Conservation (phyloP, 2,113 vertebrate genomes). For the Seriola rivoliana region DNA sequence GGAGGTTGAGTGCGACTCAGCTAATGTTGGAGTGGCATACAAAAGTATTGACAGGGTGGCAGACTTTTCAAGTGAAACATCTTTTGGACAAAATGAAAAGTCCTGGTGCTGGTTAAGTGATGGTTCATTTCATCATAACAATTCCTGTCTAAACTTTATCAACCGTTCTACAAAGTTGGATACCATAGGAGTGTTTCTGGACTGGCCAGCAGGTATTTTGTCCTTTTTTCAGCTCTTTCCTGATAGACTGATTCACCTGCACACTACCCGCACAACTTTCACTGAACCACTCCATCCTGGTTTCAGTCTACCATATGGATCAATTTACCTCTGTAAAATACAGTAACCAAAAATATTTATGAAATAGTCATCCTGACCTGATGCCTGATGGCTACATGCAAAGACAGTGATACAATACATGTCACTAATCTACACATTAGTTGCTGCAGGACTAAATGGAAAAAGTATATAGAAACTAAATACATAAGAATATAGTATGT, state of each 20-base stretch:
- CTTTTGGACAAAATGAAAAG: constrained; percentile 15
- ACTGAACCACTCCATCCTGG: constrained; percentile 46
- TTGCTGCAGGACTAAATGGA: too few relatives aligned
- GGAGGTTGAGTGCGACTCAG: constrained; percentile 3
- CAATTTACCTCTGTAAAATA: constrained; percentile 4
- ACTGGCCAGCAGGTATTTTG: constrained; percentile 54
- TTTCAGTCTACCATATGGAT: fast-evolving
- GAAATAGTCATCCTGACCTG: background rate
- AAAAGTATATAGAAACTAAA: too few relatives aligned
- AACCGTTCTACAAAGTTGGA: fast-evolving
- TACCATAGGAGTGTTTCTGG: constrained; percentile 46
- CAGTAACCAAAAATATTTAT: background rate
- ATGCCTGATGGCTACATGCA: too few relatives aligned
- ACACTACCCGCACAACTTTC: constrained; percentile 44
- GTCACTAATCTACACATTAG: too few relatives aligned
- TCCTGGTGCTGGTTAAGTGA: constrained; percentile 23
- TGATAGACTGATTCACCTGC: constrained; percentile 31
- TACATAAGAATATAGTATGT: too few relatives aligned
- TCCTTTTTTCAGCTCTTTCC: constrained; percentile 45
- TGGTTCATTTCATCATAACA: constrained; percentile 3
- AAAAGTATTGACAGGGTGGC: constrained; percentile 25
- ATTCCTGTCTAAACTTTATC: fast-evolving
- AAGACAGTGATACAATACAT: too few relatives aligned
- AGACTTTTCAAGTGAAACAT: background rate
- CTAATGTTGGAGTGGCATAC: constrained; percentile 43